A percentile compares a stretch with the other conserved stretches of the same genome.
Conservation (phyloP, 1,140 invertebrate genomes). For the Lamellibrachia luymesi region DNA sequence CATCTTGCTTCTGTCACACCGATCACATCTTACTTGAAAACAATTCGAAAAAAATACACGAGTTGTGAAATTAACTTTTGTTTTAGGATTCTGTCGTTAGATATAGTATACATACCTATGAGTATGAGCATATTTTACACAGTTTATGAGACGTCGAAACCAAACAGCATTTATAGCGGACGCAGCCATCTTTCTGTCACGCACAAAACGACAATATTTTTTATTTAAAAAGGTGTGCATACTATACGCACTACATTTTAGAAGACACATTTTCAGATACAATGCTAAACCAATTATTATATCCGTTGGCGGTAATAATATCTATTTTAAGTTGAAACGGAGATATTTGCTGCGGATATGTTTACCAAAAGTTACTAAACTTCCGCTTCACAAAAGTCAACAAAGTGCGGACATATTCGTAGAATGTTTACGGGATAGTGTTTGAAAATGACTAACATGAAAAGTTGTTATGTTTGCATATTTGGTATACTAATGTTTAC, state of each 20-base stretch:
- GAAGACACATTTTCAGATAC: not conserved
- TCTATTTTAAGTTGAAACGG: not conserved
- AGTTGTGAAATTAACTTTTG: not conserved
- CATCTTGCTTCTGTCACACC: not conserved
- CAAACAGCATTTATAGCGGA: not conserved
- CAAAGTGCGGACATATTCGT: not conserved
- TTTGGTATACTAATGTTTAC: not conserved
- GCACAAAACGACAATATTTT: not conserved
- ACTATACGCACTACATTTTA: not conserved
- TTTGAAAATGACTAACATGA: not conserved
- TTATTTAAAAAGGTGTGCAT: not conserved
- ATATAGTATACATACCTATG: not conserved
- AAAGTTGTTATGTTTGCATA: not conserved
- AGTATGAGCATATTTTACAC: not conserved
- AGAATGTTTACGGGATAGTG: not conserved
- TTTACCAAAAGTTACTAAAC: not conserved
- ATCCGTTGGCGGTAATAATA: not conserved
- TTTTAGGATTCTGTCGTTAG: not conserved
- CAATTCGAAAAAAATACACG: not conserved
- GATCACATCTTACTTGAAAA: not conserved
- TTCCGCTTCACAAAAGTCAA: not conserved
- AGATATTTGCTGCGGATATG: not conserved
- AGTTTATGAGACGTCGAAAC: not conserved
- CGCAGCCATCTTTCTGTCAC: not conserved
- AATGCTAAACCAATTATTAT: not conserved